Base-by-base conservation (phyloP, 1,140 invertebrate species). In the Drosophila elegans region DNA sequence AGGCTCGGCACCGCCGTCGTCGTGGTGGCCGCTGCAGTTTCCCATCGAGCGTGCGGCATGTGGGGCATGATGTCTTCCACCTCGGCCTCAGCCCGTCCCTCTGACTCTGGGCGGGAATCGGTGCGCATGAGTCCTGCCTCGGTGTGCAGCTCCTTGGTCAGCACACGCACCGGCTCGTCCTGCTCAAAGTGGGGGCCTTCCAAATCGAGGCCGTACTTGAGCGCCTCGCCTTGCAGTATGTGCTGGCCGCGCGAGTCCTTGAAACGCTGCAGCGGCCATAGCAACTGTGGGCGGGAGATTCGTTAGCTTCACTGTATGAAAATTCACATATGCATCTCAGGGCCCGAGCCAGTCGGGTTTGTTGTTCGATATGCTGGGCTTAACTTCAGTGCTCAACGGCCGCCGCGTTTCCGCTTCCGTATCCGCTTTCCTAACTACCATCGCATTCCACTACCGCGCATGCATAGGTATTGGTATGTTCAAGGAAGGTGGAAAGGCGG, bases 261-360 rank as follows among this genome's bases (percentile, higher is more conserved):
- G 68, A 95, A 94, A 51, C 93, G 94, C 95, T 96, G 95, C 89
- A 95, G 95, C 91, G 95, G 95, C 95, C 95, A 95, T 79, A 96
- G 94, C 91, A 94, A 94, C 95, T 96, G 74, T 68, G 49, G 36
- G 27, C 10, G 60, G 45, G 25, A 59, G 13, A 51, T 48, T 52
- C 46, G 52, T 56, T 84, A 39, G 64, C 39, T 68, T 69, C 44
- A 34, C 57, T 46, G 32, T 44, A 45, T 16, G n/a, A 38, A 67
- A 59, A 57, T 29, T 39, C 52, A 34, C 54, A 13, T 57, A 63
- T 38, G 9, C 53, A 13, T 21, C 49, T 39, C 68, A 16, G 41
- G 38, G 39, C 13, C 27, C 29, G 44, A 29, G 48, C 38, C 46
- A 9, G 39, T 32, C 13, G 56, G 53, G 76, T 60, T 56, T 77